Base-by-base conservation (phyloP, 2,113 vertebrate genomes). In the Alexandromys fortis region DNA sequence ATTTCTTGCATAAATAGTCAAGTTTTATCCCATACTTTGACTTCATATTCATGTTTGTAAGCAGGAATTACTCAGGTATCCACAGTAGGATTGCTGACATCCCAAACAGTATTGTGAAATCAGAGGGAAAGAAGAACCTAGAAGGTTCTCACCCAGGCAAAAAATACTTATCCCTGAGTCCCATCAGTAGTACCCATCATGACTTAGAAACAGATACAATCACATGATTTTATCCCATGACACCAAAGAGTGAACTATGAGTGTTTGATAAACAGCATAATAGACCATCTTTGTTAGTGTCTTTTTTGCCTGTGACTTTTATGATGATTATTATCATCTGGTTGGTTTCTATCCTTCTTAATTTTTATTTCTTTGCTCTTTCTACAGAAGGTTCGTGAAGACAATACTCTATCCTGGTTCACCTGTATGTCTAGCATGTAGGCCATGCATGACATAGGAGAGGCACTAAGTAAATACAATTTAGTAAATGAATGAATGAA, bases 281-380 rank as follows among this genome's bases (percentile, higher is more conserved):
- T 45, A 67, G 47, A 1, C 63, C 35, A 90, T 24, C 28, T 92
- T 75, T 47, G 72, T 21, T 38, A 9, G 2, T 28, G 24, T 88
- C 8, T 92, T 92, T 38, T 26, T 81, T 95, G 70, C 0, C 88
- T 89, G 38, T 94, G 2, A 12, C 78, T 63, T 94, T 96, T 77
- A 45, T 89, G 38, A 17, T 45, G 72, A 52, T 49, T 78, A 52
- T 55, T 90, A 72, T 21, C 8, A 11, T 52, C 28, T 83, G 7
- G 73, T 76, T 63, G 52, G 49, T 73, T 16, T n/a, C 5, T 87
- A 55, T 35, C 22, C n/a, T 12, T 33, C 49, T 88, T 72, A 16
- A 19, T 7, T 65, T 77, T 17, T 87, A 67, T 70, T 89, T 19
- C 16, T 10, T 93, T 72, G 16, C 11, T 91, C 17, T 13, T 24